Evolutionary conservation across 2,888 invertebrate genomes (phyloP), one percentile per base, ranked within the genome.

Genomic region (Drosophila testacea): DNA sequence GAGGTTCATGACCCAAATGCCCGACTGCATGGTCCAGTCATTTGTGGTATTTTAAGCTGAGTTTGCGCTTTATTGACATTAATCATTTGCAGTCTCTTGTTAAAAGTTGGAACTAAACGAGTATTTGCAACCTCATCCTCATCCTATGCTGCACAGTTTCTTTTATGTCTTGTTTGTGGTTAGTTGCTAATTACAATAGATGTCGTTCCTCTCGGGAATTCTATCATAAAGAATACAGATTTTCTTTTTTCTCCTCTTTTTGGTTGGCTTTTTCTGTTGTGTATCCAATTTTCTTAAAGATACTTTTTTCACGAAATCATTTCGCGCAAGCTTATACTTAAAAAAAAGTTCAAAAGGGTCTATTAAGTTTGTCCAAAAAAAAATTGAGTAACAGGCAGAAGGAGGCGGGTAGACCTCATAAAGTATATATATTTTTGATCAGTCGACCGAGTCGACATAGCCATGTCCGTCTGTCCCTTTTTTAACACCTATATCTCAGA

Each of bases 41-140:
- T 57, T 64, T 70, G 69, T 67, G 61, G 64, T 61, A 55, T 74
- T 73, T 76, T 74, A 42, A 52, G 68, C 66, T 69, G 73, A 73
- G 69, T 62, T 76, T 71, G 73, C 69, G 67, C 69, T 83, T 78
- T 86, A 86, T 86, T 86, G 88, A 85, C 85, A 88, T 86, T 86
- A 86, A 86, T 88, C 85, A 86, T 88, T 86, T 60, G 79, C 88
- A 81, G 76, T 50, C 62, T 76, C 88, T 81, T 85, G 81, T 73
- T 77, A 83, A 79, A 88, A 81, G 79, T 81, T 85, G 79, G 85
- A 83, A 87, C 76, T 81, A 83, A 69, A 51, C 66, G 65, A 64
- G 34, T 38, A 54, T 62, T 69, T 66, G 64, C 62, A 63, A 65
- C 69, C 70, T 63, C 55, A 55, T 44, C 42, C 48, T 16, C 69